phyloP scores from a whole-genome alignment of 1,140 invertebrate species.

The Sitobion miscanthi region DNA sequence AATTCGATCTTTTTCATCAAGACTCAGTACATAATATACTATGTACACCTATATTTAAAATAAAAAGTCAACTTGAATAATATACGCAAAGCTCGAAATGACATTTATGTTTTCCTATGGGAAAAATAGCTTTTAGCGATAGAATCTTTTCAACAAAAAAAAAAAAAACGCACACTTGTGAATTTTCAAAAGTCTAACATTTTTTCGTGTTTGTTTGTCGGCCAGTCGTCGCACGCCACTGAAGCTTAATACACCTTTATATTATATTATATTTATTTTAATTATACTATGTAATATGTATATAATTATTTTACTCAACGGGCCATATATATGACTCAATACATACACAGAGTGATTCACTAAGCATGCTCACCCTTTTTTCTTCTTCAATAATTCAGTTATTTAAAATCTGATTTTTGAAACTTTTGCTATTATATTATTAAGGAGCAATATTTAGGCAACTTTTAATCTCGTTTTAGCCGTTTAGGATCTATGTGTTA shows the following conservation, averaged over 20 bases:
- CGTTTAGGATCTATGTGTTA: too few relatives aligned
- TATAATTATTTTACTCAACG: not conserved
- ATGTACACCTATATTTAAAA: not conserved
- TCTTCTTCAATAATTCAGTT: too few relatives aligned
- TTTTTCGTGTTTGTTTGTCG: not conserved
- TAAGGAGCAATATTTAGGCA: too few relatives aligned
- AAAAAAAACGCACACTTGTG: not conserved
- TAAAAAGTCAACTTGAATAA: not conserved
- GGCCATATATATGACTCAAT: not conserved
- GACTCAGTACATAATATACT: not conserved
- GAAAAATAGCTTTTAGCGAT: not conserved
- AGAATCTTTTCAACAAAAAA: not conserved
- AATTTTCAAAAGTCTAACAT: not conserved
- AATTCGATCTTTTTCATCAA: not conserved
- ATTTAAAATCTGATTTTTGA: too few relatives aligned
- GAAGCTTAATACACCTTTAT: not conserved
- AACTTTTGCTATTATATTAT: too few relatives aligned
- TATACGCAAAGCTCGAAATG: not conserved
- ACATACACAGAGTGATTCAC: too few relatives aligned
- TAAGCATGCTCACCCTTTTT: too few relatives aligned
- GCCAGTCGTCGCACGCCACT: not conserved
- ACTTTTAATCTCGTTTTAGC: too few relatives aligned
- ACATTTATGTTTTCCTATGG: not conserved
- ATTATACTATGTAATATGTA: not conserved
- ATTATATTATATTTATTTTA: too few relatives aligned